A percentile compares a stretch with the other conserved stretches of the same genome.
Evolutionary conservation across 2,797 vertebrate genomes (phyloP).

Genomic region (Hemitrygon akajei): DNA sequence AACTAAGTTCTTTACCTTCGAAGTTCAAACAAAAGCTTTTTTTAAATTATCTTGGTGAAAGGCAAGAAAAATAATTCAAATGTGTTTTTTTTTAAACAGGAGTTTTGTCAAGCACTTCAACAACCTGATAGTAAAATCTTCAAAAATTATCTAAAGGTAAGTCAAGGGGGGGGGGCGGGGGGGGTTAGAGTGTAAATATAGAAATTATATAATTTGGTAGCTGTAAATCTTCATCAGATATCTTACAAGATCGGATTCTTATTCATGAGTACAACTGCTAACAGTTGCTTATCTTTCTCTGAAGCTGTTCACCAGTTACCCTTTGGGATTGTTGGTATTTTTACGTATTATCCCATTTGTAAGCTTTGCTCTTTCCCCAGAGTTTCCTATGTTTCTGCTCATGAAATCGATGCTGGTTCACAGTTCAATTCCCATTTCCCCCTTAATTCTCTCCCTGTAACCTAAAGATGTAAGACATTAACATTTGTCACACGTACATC

Average conservation of each 20-base stretch:
- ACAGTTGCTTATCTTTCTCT: background rate
- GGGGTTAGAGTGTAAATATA: background rate
- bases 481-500: too few species aligned
- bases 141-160: slow-evolving; percentile 97
- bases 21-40: background rate
- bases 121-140: slow-evolving; percentile 92
- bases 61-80: background rate
- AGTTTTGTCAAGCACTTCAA: slow-evolving; percentile 91
- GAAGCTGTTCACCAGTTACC: background rate
- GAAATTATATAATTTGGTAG: background rate
- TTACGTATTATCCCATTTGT: background rate
- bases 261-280: too few species aligned
- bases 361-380: background rate
- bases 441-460: too few species aligned
- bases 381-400: too few species aligned
- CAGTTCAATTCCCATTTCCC: too few species aligned
- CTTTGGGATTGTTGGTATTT: background rate
- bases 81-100: slow-evolving; percentile 54
- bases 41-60: background rate
- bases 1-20: background rate
- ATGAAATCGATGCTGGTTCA: too few species aligned
- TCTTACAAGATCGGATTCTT: background rate
- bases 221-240: background rate
- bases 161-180: background rate
- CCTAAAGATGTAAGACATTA: too few species aligned